Evolutionary conservation across 1,140 invertebrate species (phyloP), one percentile per base, ranked within the genome.

Genomic region (Scylla paramamosain): DNA sequence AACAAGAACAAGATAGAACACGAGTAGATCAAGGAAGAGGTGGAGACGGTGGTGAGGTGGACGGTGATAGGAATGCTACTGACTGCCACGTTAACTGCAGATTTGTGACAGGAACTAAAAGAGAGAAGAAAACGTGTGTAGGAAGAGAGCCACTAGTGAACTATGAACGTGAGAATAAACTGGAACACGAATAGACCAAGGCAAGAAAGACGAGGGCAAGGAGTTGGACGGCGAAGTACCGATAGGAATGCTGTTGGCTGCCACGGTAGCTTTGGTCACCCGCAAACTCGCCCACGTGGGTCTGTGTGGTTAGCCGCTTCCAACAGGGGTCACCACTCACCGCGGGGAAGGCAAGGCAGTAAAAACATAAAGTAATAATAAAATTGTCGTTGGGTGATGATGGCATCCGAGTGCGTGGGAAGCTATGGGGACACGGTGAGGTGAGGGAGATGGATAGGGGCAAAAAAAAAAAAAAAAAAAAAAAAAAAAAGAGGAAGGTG

Each of bases 321-420:
- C 12, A 77, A 20, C 20, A n/a, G 25, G 67, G 67, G 25, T 25
- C 67, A n/a, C 12, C 67, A 59, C 12, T 12, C 12, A 20, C 12
- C 12, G 52, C 67, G 25, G 20, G 67, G 67, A 7, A 20, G 67
- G 16, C 67, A 8, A 14, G 59, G 52, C 59, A 77, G 0, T 91
- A 77, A 91, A 91, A 31, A 32, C 31, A 77, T 91, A 91, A 91
- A 91, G 10, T 77, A 32, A 91, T 91, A n/a, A 91, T 91, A 91
- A 91, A 91, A 87, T 32, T 77, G 29, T 91, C 90, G 52, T 91
- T 77, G 90, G 52, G 90, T 91, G 90, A 91, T 91, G 90, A 91
- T 91, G 52, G 90, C 14, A 29, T 67, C 48, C 59, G 59, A 91
- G 59, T 4, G 48, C 89, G 25, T 91, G 59, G 90, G 59, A 82